Conservation (phyloP, 2,113 vertebrate genomes). For the Thryonomys swinderianus region DNA sequence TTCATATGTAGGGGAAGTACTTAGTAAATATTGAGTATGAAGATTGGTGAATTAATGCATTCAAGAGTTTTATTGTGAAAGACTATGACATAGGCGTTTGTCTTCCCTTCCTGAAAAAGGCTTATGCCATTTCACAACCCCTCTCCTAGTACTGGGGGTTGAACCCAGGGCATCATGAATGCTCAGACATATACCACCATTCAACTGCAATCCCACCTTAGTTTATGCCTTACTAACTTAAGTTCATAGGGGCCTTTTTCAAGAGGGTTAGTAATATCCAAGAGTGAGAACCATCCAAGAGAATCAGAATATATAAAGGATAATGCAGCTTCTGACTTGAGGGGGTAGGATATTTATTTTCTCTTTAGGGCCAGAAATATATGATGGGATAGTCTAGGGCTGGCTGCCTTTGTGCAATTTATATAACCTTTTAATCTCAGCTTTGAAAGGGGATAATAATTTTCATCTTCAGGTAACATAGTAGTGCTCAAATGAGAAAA, state of each 20-base stretch:
- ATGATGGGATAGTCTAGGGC: slow-evolving; percentile 9
- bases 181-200: background rate
- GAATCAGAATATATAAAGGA: slow-evolving; percentile 19
- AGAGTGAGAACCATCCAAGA: slow-evolving; percentile 40
- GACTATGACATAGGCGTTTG: background rate
- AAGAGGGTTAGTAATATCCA: background rate
- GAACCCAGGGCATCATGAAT: background rate
- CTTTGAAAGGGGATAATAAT: slow-evolving; percentile 13
- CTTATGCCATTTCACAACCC: background rate
- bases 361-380: slow-evolving; percentile 40
- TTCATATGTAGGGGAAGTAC: background rate
- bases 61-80: slow-evolving; percentile 14
- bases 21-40: slow-evolving; percentile 19
- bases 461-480: background rate
- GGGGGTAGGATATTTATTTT: slow-evolving; percentile 51
- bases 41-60: background rate
- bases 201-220: background rate
- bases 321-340: background rate
- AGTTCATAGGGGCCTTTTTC: slow-evolving; percentile 39
- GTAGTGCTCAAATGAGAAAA: slow-evolving; percentile 20
- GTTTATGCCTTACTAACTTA: background rate
- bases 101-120: slow-evolving; percentile 33
- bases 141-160: background rate
- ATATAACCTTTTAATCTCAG: background rate
- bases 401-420: background rate